Evolutionary conservation across 2,113 vertebrate species (phyloP).

Genomic region (Cyanistes caeruleus): DNA sequence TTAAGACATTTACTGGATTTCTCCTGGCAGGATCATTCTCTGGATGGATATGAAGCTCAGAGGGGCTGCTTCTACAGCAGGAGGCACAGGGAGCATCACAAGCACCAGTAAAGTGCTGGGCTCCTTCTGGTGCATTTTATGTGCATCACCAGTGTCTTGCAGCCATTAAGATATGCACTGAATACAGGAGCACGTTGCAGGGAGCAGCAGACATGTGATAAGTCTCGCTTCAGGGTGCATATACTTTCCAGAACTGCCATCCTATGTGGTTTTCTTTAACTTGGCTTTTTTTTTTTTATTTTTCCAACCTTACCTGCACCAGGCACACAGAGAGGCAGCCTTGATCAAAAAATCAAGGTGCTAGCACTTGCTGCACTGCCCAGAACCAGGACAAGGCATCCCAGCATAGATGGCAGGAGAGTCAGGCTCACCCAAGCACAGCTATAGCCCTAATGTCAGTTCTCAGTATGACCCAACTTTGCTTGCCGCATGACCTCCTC

Average conservation of each 20-base stretch:
- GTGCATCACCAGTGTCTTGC: too few species aligned
- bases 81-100: not conserved
- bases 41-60: not conserved
- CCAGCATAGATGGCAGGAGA: not conserved
- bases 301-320: not conserved
- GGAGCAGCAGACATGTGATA: not conserved
- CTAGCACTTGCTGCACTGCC: not conserved
- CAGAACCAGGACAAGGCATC: not conserved
- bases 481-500: fast-evolving
- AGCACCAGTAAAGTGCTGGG: not conserved
- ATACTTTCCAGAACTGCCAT: not conserved
- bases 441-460: not conserved
- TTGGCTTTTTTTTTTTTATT: not conserved
- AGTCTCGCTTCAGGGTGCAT: not conserved
- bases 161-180: not conserved
- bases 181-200: not conserved
- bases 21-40: not conserved
- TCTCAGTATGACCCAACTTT: not conserved
- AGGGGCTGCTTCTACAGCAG: not conserved
- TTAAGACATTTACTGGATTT: not conserved
- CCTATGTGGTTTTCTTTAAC: not conserved
- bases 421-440: not conserved
- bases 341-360: not conserved
- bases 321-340: not conserved
- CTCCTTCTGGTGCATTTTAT: not conserved